Evolutionary conservation across 2,113 vertebrate genomes (phyloP).

Genomic region (Brachypodius melanocephalos): DNA sequence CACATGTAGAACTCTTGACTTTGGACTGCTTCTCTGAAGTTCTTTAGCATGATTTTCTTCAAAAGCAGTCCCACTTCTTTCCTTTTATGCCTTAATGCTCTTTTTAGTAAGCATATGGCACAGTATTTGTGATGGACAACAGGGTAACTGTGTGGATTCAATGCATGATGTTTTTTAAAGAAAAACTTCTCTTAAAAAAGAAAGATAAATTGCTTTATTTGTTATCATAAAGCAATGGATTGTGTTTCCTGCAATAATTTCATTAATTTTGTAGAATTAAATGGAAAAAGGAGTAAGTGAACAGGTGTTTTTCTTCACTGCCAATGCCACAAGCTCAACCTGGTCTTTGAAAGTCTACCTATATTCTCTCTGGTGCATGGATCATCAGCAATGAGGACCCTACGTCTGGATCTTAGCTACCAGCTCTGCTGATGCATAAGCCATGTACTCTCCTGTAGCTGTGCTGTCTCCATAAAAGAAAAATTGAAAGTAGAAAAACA

Average conservation of each 20-base stretch:
- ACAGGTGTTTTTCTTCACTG: background rate
- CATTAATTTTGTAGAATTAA: constrained; percentile 48
- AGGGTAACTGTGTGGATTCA: background rate
- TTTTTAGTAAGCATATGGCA: background rate
- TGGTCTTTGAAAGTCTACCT: background rate
- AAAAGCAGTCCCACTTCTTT: background rate
- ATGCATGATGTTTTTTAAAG: background rate
- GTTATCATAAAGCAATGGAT: background rate
- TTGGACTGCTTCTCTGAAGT: background rate
- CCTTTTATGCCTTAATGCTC: background rate
- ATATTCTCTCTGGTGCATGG: background rate
- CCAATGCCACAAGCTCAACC: background rate
- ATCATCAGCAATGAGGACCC: background rate
- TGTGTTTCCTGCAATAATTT: constrained; percentile 40
- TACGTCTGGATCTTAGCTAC: background rate
- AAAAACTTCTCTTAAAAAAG: constrained; percentile 15
- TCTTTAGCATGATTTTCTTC: background rate
- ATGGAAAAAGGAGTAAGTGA: background rate
- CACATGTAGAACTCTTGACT: background rate
- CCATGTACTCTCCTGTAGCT: background rate
- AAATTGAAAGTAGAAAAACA: background rate
- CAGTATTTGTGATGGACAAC: background rate
- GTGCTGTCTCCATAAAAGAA: background rate
- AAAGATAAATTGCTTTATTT: too few species aligned
- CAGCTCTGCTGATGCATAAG: background rate